Conservation (phyloP, 2,113 vertebrate species). For the Puffinus mauretanicus region DNA sequence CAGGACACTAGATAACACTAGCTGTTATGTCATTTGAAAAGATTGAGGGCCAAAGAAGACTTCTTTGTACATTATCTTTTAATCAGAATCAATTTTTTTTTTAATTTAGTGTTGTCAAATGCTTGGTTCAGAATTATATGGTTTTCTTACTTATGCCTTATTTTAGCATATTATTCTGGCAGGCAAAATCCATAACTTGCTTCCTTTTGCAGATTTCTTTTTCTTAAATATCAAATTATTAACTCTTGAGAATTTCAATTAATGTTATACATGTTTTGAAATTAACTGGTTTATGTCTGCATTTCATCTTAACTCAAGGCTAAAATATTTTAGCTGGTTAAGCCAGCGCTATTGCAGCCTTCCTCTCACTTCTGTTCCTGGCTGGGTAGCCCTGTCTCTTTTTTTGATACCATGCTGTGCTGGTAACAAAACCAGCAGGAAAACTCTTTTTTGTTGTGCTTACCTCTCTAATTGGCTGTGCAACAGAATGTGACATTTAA, state of each 20-base stretch:
- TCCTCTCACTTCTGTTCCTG: background rate
- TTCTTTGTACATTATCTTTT: background rate
- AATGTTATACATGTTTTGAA: background rate
- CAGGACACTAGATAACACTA: background rate
- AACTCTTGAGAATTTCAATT: background rate
- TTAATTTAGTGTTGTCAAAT: background rate
- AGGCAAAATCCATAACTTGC: background rate
- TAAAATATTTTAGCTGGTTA: background rate
- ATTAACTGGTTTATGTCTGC: background rate
- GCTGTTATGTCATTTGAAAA: background rate
- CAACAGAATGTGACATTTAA: conserved; percentile 66
- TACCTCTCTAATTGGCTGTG: conserved; percentile 44
- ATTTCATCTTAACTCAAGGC: background rate
- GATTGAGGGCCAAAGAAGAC: background rate
- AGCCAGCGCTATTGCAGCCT: background rate
- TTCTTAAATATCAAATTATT: background rate
- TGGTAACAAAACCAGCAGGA: conserved; percentile 56
- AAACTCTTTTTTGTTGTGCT: conserved; percentile 27
- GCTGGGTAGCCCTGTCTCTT: background rate
- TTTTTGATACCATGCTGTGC: background rate
- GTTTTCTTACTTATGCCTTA: background rate
- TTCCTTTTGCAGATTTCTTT: background rate
- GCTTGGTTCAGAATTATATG: background rate
- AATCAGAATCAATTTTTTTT: background rate
- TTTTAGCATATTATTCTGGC: background rate